Evolutionary conservation across 2,888 invertebrate species (phyloP).

Genomic region (Chydorus sphaericus): DNA sequence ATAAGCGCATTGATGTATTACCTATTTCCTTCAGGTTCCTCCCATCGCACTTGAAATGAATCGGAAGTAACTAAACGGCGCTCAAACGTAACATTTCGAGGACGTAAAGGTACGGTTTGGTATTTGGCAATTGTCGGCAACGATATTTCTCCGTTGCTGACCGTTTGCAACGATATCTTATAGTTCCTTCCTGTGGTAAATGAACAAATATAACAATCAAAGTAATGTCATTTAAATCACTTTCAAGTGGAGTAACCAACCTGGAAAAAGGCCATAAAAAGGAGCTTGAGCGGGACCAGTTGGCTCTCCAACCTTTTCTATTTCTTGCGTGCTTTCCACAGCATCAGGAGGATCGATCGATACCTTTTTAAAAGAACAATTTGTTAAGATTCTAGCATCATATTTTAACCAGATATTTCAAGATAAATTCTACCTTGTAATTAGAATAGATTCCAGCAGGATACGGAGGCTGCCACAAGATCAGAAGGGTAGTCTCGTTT

Average conservation of each 20-base stretch:
- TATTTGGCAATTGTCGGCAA: constrained; percentile 85
- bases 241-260: constrained; percentile 24
- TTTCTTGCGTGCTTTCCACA: constrained; percentile 72
- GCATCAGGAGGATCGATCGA: constrained; percentile 83
- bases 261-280: constrained; percentile 79
- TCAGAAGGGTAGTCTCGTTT: constrained; percentile 84
- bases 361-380: constrained; percentile 33
- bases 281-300: constrained; percentile 91
- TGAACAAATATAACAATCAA: not conserved
- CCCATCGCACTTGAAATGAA: constrained; percentile 70
- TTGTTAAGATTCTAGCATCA: not conserved
- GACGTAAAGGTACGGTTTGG: constrained; percentile 75
- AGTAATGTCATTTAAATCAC: not conserved
- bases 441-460: constrained; percentile 84
- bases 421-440: constrained; percentile 54
- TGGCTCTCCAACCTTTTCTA: constrained; percentile 85
- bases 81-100: constrained; percentile 68
- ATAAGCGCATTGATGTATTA: too few relatives aligned
- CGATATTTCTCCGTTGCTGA: constrained; percentile 81
- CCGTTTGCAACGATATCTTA: constrained; percentile 86
- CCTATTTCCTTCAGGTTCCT: constrained; percentile 55
- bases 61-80: constrained; percentile 51
- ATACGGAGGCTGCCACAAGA: constrained; percentile 90
- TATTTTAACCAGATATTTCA: too few relatives aligned
- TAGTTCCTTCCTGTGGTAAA: constrained; percentile 53